These are phyloP conservation scores for Aricia artaxerxes DNA, from an alignment of 2,888 invertebrate species.

Conservation along the genomic window DNA sequence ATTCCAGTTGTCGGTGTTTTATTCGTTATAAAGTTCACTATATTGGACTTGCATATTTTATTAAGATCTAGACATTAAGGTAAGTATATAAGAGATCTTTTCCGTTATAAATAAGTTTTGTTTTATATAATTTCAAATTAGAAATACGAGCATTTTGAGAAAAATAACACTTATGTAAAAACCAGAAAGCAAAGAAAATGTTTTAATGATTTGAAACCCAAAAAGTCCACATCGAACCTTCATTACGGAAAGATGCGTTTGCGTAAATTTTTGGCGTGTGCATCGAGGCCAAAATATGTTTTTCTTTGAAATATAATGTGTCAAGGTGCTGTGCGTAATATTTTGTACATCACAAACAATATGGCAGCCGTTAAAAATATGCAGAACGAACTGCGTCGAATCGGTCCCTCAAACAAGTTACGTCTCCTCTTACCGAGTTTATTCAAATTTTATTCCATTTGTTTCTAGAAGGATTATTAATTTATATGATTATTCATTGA, in stretches of 20 bases:
- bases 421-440: not conserved
- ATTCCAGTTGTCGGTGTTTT: too few relatives aligned
- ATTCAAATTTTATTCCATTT: not conserved
- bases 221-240: not conserved
- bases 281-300: not conserved
- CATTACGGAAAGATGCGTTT: not conserved
- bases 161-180: not conserved
- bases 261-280: not conserved
- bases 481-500: too few relatives aligned
- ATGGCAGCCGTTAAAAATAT: not conserved
- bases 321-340: constrained; percentile 5
- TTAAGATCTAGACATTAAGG: too few relatives aligned
- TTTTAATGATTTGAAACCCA: not conserved
- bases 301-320: constrained; percentile 3
- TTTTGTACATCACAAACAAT: constrained; percentile 4
- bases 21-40: too few relatives aligned
- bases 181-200: not conserved
- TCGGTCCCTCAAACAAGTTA: constrained; percentile 2
- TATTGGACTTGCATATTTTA: too few relatives aligned
- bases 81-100: too few relatives aligned
- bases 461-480: not conserved
- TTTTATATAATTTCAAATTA: too few relatives aligned
- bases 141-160: too few relatives aligned
- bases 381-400: constrained; percentile 2
- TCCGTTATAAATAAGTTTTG: too few relatives aligned